Percentiles rank a stretch among this genome's conserved stretches.
These are phyloP conservation scores for Netelia inedita DNA, from an alignment of 2,888 invertebrate genomes.

Conservation along the genomic window DNA sequence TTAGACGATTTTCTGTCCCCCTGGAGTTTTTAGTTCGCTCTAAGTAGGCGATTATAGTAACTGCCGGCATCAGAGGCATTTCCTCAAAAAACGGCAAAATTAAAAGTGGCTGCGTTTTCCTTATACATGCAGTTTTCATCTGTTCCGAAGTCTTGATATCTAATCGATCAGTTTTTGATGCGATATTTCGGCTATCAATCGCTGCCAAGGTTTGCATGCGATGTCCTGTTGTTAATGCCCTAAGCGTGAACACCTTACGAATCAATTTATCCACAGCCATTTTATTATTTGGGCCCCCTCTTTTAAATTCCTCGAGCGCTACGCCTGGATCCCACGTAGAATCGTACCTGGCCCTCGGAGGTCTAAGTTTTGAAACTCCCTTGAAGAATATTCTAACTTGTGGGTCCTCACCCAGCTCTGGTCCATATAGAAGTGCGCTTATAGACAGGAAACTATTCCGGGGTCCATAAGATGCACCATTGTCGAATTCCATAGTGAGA, in stretches of 20 bases:
- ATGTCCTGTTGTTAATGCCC: too few relatives aligned
- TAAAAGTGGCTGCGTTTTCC: background rate
- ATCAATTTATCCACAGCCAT: background rate
- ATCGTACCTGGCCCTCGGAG: too few relatives aligned
- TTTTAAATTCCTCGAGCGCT: slow-evolving; percentile 47
- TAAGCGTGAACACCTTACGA: too few relatives aligned
- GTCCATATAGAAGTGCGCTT: too few relatives aligned
- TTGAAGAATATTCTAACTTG: too few relatives aligned
- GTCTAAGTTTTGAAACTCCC: too few relatives aligned
- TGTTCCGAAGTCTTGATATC: background rate
- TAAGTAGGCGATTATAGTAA: too few relatives aligned
- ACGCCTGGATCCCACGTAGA: background rate
- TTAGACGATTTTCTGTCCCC: slow-evolving; percentile 7
- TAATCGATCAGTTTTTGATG: background rate
- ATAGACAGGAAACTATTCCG: too few relatives aligned
- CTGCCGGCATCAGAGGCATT: background rate
- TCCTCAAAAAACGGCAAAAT: background rate
- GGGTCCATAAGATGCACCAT: too few relatives aligned
- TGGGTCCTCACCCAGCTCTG: too few relatives aligned
- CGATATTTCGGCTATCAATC: too few relatives aligned
- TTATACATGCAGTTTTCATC: background rate
- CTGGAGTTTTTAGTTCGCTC: slow-evolving; percentile 35
- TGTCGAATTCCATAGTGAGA: background rate
- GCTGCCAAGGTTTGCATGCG: too few relatives aligned
- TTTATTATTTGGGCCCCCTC: background rate